Conservation (phyloP, 1,140 invertebrate species). For the Philotrypesis tridentata region DNA sequence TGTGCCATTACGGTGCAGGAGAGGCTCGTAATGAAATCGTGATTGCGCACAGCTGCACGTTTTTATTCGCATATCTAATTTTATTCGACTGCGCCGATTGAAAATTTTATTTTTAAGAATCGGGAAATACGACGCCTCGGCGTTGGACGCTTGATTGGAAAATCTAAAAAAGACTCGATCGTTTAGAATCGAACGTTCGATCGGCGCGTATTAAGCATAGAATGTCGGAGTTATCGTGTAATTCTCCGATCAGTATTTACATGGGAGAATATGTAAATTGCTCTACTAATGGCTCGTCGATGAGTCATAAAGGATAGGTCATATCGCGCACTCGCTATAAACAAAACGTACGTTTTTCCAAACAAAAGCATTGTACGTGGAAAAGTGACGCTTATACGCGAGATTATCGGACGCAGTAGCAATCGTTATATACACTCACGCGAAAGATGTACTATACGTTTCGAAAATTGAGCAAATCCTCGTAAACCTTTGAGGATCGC, state of each 20-base stretch:
- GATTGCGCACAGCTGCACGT: not conserved
- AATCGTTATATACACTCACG: too few species aligned
- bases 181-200: too few species aligned
- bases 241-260: not conserved
- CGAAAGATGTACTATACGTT: too few species aligned
- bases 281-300: not conserved
- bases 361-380: too few species aligned
- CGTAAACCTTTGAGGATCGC: not conserved
- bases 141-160: too few species aligned
- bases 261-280: not conserved
- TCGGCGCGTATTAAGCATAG: too few species aligned
- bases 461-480: not conserved
- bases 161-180: too few species aligned
- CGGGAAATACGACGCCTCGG: too few species aligned
- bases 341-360: too few species aligned
- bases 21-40: not conserved
- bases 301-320: not conserved
- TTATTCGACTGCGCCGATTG: not conserved
- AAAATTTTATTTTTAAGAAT: not conserved
- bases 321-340: too few species aligned
- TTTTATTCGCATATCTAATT: not conserved
- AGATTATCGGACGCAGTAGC: too few species aligned
- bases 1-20: not conserved
- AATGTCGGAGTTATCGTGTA: not conserved
- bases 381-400: too few species aligned